Base-by-base conservation (phyloP, 2,797 vertebrate genomes). In the Thalassophryne amazonica region DNA sequence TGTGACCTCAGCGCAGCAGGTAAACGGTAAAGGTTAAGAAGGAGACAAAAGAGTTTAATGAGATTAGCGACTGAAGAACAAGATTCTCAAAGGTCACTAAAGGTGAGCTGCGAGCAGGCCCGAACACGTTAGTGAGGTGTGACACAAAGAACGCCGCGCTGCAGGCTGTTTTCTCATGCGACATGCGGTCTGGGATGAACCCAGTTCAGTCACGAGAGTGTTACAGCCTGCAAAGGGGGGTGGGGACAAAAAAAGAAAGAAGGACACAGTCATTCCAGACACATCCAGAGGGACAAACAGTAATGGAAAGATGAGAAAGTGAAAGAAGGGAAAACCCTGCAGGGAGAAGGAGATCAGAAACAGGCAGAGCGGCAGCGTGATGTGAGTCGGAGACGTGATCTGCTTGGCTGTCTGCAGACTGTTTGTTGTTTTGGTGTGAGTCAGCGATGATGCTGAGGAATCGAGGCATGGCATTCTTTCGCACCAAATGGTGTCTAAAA, bases 1-100 rank as follows among this genome's bases (percentile, higher is more conserved):
- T 67, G 62, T 88, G 86, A 87, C 83, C 83, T 89, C 87, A 51
- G 62, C 37, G 69, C 69, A 52, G 56, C 57, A 54, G 62, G 45
- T 19, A 55, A 71, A 30, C 37, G 23, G 28, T 37, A 61, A 69
- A 45, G 43, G 67, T 64, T 67, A 68, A 73, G 54, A 48, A 9
- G 10, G 29, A 28, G 46, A 62, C 58, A 46, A 74, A 63, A 58
- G 42, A 72, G 65, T 36, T 51, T 58, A 59, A 78, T 54, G 57
- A 27, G 52, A n/a, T n/a, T n/a, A n/a, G n/a, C n/a, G n/a, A n/a
- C n/a, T n/a, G n/a, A n/a, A n/a, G n/a, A n/a, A n/a, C n/a, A n/a
- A n/a, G n/a, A n/a, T n/a, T n/a, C n/a, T n/a, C n/a, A n/a, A n/a
- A n/a, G n/a, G n/a, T n/a, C n/a, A n/a, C n/a, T n/a, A n/a, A n/a